Base-by-base conservation (phyloP, 2,888 invertebrate genomes). In the Callinectes sapidus region DNA sequence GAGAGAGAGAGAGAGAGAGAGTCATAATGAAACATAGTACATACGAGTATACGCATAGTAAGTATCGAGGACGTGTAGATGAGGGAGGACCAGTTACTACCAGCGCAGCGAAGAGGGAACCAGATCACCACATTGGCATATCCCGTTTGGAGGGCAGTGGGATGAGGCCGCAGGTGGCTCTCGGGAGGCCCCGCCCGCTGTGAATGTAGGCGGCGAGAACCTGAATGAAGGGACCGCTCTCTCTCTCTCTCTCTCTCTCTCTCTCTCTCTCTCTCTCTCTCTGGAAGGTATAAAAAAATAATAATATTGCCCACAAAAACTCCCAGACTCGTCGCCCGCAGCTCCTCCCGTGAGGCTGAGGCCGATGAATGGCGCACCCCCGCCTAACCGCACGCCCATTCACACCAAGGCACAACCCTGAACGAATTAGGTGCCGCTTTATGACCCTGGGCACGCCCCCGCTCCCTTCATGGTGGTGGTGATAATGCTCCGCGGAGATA, bases 1-100 rank as follows among this genome's bases (percentile, higher is more conserved):
- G 87, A 87, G 54, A 54, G 87, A 87, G 87, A 87, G 87, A 87
- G 87, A 87, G 87, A 87, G 87, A 87, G 87, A 87, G 54, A 87
- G 87, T 18, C 18, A 77, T 14, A 77, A 23, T 18, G 32, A 77
- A 14, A 1, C 6, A 77, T 77, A 35, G 81, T 10, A 8, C 1
- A n/a, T 28, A 0, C n/a, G 6, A 35, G 81, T 10, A 8, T 10
- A n/a, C 71, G 1, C n/a, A 28, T 71, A 71, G 23, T 28, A 23
- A 10, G 71, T 23, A 71, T 71, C 23, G 28, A 71, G 71, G n/a
- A 71, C 5, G 71, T 10, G 6, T n/a, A 28, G 71, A 0, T 0
- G 48, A 8, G 48, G 10, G 10, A 71, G n/a, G n/a, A 71, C 71
- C 23, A 71, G 71, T 10, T 71, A n/a, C 16, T 71, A n/a, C 23